Evolutionary conservation across 2,113 vertebrate species (phyloP).

Genomic region (Pseudorectes ferrugineus): DNA sequence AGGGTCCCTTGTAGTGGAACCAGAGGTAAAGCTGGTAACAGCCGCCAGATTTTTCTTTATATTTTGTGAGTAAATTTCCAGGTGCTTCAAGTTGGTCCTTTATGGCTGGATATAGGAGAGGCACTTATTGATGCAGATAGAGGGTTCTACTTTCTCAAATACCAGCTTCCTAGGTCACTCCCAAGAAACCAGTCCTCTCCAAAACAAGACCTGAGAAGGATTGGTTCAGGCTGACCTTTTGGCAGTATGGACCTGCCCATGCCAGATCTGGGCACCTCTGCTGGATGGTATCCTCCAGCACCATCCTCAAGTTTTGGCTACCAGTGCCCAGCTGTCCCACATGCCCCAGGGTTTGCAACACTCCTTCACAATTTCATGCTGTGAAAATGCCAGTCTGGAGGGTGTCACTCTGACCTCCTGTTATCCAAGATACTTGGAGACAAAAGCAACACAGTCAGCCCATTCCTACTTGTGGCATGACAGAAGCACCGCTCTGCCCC

Average conservation of each 20-base stretch:
- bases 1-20: not conserved
- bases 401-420: not conserved
- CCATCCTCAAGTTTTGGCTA: fast-evolving
- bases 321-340: not conserved
- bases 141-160: not conserved
- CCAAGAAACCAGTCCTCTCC: not conserved
- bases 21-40: not conserved
- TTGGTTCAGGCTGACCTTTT: not conserved
- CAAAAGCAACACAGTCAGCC: not conserved
- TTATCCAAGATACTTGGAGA: not conserved
- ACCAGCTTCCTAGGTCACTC: not conserved
- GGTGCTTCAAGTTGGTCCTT: not conserved
- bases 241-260: not conserved
- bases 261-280: not conserved
- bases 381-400: not conserved
- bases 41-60: not conserved
- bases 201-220: not conserved
- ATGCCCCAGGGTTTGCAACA: not conserved
- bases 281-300: not conserved
- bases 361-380: not conserved
- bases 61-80: not conserved
- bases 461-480: not conserved
- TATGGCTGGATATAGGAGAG: not conserved
- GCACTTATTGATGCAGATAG: not conserved
- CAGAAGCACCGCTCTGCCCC: fast-evolving